Percentiles rank a stretch among this genome's conserved stretches.
Conservation (phyloP, 2,888 invertebrate species). For the Campoplex capitator region DNA sequence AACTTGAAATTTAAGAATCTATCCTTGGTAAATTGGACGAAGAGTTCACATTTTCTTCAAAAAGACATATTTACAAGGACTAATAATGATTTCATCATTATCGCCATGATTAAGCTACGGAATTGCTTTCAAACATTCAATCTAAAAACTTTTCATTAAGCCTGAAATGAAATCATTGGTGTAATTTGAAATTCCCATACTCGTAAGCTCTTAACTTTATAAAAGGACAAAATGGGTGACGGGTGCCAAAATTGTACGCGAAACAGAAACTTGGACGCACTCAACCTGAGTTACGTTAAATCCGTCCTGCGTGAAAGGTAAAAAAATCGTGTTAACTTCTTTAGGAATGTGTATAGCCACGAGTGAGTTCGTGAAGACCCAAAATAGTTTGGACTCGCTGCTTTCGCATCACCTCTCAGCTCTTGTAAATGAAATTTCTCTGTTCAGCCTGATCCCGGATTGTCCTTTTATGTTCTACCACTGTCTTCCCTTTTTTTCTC, state of each 20-base stretch:
- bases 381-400: conserved; percentile 21
- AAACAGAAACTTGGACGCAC: conserved; percentile 42
- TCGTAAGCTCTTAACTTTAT: conserved; percentile 15
- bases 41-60: conserved; percentile 3
- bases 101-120: neutral
- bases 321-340: conserved; percentile 32
- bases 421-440: conserved; percentile 52
- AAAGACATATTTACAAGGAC: no score
- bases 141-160: no score
- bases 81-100: no score
- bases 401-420: neutral
- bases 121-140: neutral
- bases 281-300: conserved; percentile 5
- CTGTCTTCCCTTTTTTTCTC: neutral
- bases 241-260: conserved; percentile 8
- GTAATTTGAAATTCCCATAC: neutral
- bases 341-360: neutral
- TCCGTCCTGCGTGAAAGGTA: conserved; percentile 10
- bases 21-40: neutral
- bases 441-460: neutral
- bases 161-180: neutral
- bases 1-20: neutral
- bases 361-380: neutral
- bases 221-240: neutral
- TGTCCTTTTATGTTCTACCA: neutral